These are phyloP conservation scores for Microctenopoma stevenorrisi DNA, from an alignment of 2,797 vertebrate species.

Conservation along the genomic window DNA sequence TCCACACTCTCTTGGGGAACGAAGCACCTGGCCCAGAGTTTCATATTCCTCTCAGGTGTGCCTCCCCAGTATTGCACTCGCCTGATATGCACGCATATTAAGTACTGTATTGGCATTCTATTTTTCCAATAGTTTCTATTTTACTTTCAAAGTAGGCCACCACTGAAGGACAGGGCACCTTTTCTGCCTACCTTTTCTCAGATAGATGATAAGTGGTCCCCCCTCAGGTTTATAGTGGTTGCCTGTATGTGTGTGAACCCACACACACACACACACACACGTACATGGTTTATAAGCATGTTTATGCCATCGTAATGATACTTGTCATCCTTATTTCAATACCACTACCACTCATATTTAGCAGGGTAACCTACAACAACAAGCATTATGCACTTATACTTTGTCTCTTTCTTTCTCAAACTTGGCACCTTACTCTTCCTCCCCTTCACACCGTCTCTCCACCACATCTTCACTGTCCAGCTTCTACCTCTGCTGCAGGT, in stretches of 20 bases:
- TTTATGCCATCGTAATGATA: constrained; percentile 11
- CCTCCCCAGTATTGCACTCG: constrained; percentile 66
- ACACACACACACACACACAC: too few relatives aligned
- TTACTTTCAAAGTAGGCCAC: constrained; percentile 83
- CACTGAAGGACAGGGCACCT: constrained; percentile 72
- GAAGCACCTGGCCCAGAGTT: constrained; percentile 76
- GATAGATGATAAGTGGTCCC: constrained; percentile 55
- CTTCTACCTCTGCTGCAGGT: constrained; percentile 46
- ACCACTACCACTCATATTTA: background rate
- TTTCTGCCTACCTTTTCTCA: constrained; percentile 70
- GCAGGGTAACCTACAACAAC: constrained; percentile 15
- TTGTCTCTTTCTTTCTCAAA: background rate
- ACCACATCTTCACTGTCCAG: constrained; percentile 40
- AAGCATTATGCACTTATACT: background rate
- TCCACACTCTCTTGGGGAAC: constrained; percentile 64
- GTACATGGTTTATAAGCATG: background rate
- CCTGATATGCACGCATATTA: constrained; percentile 83
- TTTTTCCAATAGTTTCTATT: constrained; percentile 78
- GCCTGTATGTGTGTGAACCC: constrained; percentile 3
- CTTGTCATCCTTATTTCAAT: constrained; percentile 20
- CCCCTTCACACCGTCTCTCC: constrained; percentile 16
- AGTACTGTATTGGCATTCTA: constrained; percentile 77
- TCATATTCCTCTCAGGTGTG: constrained; percentile 79
- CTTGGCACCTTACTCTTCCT: background rate
- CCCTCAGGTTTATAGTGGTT: constrained; percentile 38